Base-by-base conservation (phyloP, 2,797 vertebrate genomes). In the Phrynocephalus vlangalii region DNA sequence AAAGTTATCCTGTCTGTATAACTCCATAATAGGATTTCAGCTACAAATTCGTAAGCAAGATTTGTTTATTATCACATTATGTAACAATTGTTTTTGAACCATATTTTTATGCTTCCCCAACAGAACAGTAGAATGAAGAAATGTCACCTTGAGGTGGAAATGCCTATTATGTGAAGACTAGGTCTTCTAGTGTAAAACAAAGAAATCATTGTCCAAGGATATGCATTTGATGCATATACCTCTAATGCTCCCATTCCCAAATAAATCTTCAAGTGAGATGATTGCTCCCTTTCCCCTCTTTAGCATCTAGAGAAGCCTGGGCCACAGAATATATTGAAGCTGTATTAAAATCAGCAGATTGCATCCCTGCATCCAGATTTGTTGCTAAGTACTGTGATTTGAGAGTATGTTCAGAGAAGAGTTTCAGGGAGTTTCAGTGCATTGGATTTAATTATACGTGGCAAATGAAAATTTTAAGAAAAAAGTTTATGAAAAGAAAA, bases 391-490 rank as follows among this genome's bases (percentile, higher is more conserved):
- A 30, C 26, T 79, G 38, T 30, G 73, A 80, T 73, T 13, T 26
- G 44, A 73, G 7, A 84, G 7, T 48, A 38, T 73, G 71, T 16
- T 72, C 68, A 9, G 52, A 26, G 87, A 86, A 72, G 67, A 5
- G 16, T 18, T 48, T 13, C 30, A 89, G 9, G 66, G 26, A 87
- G 28, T 24, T 82, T 67, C 20, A 83, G 38, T 79, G 60, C 0
- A 67, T 50, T 72, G 72, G 11, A 72, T 0, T 75, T 91, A 73
- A 28, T 89, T 79, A 44, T 50, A 6, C 1, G 81, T 75, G 6
- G 67, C 82, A 91, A 90, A 52, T 16, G 70, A 83, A 90, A 86
- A 52, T 13, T 87, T 88, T 44, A 75, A 78, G 11, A 38, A 26
- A 15, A 67, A 10, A 3, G 13, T 33, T 16, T 10, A 13, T 5